These are phyloP conservation scores for Parazoanthus darwini DNA, from an alignment of 92 coral and sea anemone genomes.

Conservation along the genomic window DNA sequence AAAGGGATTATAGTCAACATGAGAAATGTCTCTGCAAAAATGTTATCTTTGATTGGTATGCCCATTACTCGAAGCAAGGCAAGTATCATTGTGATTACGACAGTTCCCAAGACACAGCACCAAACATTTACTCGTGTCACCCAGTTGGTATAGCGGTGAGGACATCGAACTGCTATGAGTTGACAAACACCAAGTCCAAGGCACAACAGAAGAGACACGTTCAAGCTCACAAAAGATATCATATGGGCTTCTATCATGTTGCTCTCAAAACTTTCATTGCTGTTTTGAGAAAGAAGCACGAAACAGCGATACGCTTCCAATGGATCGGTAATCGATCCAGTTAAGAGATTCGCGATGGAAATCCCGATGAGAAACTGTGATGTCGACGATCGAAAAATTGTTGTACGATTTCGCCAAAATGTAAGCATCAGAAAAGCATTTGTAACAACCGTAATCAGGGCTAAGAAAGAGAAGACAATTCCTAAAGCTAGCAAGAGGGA, in stretches of 20 bases:
- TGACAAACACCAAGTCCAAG: slow-evolving; percentile 32
- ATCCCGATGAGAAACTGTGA: slow-evolving; percentile 28
- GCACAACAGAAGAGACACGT: slow-evolving; percentile 22
- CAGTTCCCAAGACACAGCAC: slow-evolving; percentile 6
- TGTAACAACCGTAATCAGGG: slow-evolving; percentile 6
- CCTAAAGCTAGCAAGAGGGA: slow-evolving; percentile 6
- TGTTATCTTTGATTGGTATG: slow-evolving; percentile 6
- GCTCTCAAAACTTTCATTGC: slow-evolving; percentile 16
- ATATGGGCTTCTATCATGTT: slow-evolving; percentile 33
- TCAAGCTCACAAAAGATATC: slow-evolving; percentile 28
- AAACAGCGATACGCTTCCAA: slow-evolving; percentile 35
- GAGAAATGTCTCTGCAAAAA: slow-evolving; percentile 31
- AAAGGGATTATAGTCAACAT: slow-evolving; percentile 26
- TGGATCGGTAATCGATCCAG: slow-evolving; percentile 28
- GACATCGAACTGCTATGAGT: slow-evolving; percentile 23
- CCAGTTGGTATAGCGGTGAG: slow-evolving; percentile 22
- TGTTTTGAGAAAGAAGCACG: neutral
- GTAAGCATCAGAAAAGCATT: neutral
- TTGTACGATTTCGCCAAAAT: slow-evolving; percentile 29
- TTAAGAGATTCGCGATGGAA: slow-evolving; percentile 27
- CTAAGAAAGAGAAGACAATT: neutral
- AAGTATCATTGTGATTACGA: neutral
- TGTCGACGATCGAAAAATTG: slow-evolving; percentile 4
- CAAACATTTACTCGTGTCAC: slow-evolving; percentile 18
- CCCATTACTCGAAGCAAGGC: slow-evolving; percentile 41